These are phyloP conservation scores for Volucella bombylans DNA, from an alignment of 2,888 invertebrate species.

Conservation along the genomic window DNA sequence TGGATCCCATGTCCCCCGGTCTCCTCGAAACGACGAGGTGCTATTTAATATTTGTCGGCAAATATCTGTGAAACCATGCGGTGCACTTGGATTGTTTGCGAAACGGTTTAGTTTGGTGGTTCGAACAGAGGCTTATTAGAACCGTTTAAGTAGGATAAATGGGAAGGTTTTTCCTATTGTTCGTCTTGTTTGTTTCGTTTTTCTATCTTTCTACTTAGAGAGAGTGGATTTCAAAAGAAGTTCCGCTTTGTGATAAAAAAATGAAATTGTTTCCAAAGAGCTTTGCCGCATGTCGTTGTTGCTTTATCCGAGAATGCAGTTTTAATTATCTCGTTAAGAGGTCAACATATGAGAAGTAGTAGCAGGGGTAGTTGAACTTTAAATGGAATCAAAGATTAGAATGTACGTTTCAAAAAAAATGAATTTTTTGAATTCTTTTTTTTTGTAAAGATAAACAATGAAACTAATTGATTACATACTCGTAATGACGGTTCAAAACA, in stretches of 20 bases:
- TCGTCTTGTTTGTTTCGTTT: conserved; percentile 17
- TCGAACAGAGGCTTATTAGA: conserved; percentile 53
- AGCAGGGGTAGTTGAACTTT: conserved; percentile 50
- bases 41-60: conserved; percentile 53
- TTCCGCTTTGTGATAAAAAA: conserved; percentile 55
- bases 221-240: conserved; percentile 35
- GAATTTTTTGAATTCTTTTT: no score
- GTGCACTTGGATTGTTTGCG: conserved; percentile 51
- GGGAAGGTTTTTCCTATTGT: conserved; percentile 6
- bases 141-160: conserved; percentile 44
- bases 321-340: conserved; percentile 29
- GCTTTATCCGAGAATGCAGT: conserved; percentile 43
- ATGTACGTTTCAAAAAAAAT: neutral
- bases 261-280: conserved; percentile 30
- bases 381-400: conserved; percentile 35
- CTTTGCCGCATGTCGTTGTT: conserved; percentile 33
- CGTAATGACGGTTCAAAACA: no score
- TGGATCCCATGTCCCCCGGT: conserved; percentile 14
- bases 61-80: conserved; percentile 24
- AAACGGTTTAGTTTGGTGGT: conserved; percentile 66
- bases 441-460: no score
- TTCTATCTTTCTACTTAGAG: neutral
- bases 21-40: conserved; percentile 61
- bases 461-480: no score
- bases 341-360: conserved; percentile 29